Percentiles rank a stretch among this genome's conserved stretches.
phyloP scores from a whole-genome alignment of 2,888 invertebrate genomes.

The Meganola albula region DNA sequence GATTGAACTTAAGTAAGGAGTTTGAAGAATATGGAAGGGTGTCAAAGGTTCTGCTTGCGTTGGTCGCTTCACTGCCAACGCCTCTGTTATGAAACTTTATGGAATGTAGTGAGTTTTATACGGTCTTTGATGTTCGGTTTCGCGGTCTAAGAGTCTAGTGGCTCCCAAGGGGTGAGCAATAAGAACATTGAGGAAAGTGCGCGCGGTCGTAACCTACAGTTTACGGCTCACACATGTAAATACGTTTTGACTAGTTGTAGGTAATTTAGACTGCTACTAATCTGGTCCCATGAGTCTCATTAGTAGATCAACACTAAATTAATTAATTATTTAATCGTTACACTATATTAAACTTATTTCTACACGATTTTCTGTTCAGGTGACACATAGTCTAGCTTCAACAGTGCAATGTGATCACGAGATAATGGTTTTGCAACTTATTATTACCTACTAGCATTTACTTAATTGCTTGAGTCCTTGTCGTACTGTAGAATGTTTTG shows the following conservation, averaged over 20 bases:
- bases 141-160: conserved; percentile 59
- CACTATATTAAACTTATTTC: no score
- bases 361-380: no score
- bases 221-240: conserved; percentile 44
- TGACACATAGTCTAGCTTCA: no score
- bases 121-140: conserved; percentile 70
- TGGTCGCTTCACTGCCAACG: conserved; percentile 50
- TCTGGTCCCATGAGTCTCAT: no score
- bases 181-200: conserved; percentile 57
- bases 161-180: conserved; percentile 57
- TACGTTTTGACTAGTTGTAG: no score
- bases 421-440: conserved; percentile 11
- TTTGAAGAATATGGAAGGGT: conserved; percentile 34
- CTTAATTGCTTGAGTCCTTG: conserved; percentile 15
- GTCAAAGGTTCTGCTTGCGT: conserved; percentile 42
- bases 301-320: no score
- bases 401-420: conserved; percentile 5
- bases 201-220: conserved; percentile 45
- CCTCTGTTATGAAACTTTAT: conserved; percentile 65
- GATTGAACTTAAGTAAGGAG: conserved; percentile 24
- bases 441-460: conserved; percentile 19
- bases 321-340: no score
- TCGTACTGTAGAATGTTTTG: conserved; percentile 10
- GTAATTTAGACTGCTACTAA: no score
- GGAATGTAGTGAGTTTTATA: conserved; percentile 71